A percentile compares a stretch with the other conserved stretches of the same genome.
These are phyloP conservation scores for Drosophila silvestris DNA, from an alignment of 2,888 invertebrate genomes.

Conservation along the genomic window DNA sequence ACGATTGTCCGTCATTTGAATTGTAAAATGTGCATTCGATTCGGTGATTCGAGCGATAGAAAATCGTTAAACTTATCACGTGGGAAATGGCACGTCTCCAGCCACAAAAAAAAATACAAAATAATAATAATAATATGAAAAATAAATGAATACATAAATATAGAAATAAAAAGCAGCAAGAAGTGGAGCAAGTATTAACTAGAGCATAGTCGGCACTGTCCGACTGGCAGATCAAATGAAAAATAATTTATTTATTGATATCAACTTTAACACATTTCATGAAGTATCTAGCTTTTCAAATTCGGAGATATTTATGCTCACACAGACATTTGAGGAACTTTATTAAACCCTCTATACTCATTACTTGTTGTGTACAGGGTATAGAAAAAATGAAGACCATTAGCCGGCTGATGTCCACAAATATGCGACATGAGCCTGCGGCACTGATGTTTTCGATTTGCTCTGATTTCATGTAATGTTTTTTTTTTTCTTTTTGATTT, in stretches of 20 bases:
- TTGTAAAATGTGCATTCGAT: conserved; percentile 63
- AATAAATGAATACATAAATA: background rate
- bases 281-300: background rate
- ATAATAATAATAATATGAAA: no score
- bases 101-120: background rate
- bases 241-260: background rate
- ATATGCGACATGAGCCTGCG: conserved; percentile 53
- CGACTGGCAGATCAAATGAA: background rate
- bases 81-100: background rate
- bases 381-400: background rate
- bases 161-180: background rate
- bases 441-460: conserved; percentile 54
- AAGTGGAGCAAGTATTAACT: background rate
- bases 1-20: conserved; percentile 56
- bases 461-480: conserved; percentile 55
- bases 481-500: conserved; percentile 43
- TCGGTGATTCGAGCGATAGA: conserved; percentile 48
- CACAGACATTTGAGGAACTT: background rate
- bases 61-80: conserved; percentile 25
- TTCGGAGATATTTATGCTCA: background rate
- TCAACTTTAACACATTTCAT: background rate
- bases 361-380: background rate
- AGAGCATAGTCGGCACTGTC: background rate
- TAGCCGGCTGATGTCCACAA: conserved; percentile 36
- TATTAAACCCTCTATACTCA: background rate